phyloP scores from a whole-genome alignment of 2,113 vertebrate species.

The Nothoprocta pentlandii region DNA sequence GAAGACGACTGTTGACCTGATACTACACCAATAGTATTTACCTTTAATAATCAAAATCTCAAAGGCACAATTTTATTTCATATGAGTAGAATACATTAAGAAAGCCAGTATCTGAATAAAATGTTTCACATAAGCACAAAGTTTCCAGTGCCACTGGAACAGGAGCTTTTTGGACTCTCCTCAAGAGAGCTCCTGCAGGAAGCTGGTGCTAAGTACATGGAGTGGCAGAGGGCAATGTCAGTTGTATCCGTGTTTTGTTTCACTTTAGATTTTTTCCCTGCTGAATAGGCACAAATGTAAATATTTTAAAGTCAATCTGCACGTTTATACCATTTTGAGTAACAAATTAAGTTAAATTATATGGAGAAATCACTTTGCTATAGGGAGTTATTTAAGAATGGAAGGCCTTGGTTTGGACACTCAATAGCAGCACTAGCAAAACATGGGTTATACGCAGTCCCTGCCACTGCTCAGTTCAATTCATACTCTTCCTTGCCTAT shows the following conservation, averaged over 20 bases:
- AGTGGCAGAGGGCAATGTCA: background rate
- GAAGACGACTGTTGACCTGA: background rate
- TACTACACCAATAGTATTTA: background rate
- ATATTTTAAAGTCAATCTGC: background rate
- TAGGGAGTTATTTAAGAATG: background rate
- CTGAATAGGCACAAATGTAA: background rate
- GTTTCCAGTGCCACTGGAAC: background rate
- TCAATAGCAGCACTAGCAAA: background rate
- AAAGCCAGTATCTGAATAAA: background rate
- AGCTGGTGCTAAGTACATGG: background rate
- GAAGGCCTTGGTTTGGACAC: background rate
- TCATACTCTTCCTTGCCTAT: background rate
- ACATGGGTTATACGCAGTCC: background rate
- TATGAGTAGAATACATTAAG: background rate
- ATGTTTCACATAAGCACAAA: background rate
- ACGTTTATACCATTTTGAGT: background rate
- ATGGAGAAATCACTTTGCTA: background rate
- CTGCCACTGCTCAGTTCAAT: background rate
- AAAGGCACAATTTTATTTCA: background rate
- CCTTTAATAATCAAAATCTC: background rate
- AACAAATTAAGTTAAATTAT: background rate
- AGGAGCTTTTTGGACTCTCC: background rate
- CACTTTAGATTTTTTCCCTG: background rate
- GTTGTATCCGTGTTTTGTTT: background rate
- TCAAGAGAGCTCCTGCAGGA: slow-evolving; percentile 1